phyloP scores from a whole-genome alignment of 92 coral and sea anemone genomes.

The Siderastrea radians region DNA sequence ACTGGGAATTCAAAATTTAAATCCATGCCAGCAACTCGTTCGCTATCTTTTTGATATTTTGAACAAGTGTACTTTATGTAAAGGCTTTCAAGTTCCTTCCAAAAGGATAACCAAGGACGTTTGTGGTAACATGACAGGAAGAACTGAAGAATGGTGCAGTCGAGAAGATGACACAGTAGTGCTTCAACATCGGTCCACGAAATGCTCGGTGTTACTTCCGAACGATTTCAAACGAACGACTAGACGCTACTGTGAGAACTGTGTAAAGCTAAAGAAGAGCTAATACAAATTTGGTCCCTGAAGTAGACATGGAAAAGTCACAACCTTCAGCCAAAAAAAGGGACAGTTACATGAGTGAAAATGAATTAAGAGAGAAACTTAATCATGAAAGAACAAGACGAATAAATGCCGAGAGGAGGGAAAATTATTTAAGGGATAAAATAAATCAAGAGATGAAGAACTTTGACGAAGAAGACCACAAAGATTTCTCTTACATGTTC shows the following conservation, averaged over 20 bases:
- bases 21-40: slow-evolving; percentile 7
- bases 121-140: too few relatives aligned
- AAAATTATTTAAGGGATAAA: background rate
- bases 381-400: slow-evolving; percentile 12
- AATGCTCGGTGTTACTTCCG: slow-evolving; percentile 1
- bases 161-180: background rate
- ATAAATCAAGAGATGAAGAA: slow-evolving; percentile 40
- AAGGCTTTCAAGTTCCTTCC: slow-evolving; percentile 37
- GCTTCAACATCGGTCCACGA: background rate
- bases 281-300: background rate
- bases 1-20: background rate
- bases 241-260: background rate
- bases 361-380: slow-evolving; percentile 32
- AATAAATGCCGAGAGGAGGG: slow-evolving; percentile 19
- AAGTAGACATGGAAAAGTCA: background rate
- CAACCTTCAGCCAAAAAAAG: slow-evolving; percentile 12
- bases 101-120: slow-evolving; percentile 8
- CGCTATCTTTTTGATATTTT: slow-evolving; percentile 22
- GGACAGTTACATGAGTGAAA: slow-evolving; percentile 23
- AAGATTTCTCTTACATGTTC: slow-evolving; percentile 40
- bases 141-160: background rate
- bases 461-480: slow-evolving; percentile 32
- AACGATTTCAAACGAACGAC: background rate
- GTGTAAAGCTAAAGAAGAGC: background rate
- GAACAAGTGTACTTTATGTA: slow-evolving; percentile 13